phyloP scores from a whole-genome alignment of 2,888 invertebrate species.

The Lycaena phlaeas region DNA sequence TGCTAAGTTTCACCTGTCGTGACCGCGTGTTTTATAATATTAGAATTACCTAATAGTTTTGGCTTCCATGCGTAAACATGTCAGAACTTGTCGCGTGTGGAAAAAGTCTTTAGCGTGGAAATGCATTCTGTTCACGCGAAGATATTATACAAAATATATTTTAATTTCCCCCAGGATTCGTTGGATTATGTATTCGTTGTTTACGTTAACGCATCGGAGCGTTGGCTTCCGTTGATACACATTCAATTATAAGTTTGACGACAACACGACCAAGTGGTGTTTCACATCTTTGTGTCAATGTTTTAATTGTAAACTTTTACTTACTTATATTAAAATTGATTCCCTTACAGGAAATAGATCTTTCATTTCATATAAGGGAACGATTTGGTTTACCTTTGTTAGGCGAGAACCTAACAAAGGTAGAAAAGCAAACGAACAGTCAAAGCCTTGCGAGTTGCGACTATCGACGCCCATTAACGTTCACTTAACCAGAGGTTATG shows the following conservation, averaged over 20 bases:
- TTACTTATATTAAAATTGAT: too few relatives aligned
- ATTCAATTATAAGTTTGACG: not conserved
- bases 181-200: not conserved
- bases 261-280: too few relatives aligned
- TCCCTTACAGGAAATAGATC: too few relatives aligned
- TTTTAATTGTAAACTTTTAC: too few relatives aligned
- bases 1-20: not conserved
- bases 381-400: too few relatives aligned
- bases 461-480: too few relatives aligned
- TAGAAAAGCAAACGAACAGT: too few relatives aligned
- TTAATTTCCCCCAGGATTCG: conserved; percentile 2
- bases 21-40: not conserved
- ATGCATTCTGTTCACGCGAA: not conserved
- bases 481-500: too few relatives aligned
- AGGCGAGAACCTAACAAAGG: too few relatives aligned
- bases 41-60: not conserved
- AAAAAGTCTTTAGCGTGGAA: not conserved
- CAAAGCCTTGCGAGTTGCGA: too few relatives aligned
- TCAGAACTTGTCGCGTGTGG: conserved; percentile 1
- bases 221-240: not conserved
- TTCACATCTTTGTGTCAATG: too few relatives aligned
- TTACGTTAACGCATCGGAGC: not conserved
- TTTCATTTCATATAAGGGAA: too few relatives aligned
- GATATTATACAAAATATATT: conserved; percentile 3
- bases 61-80: not conserved